Conservation (phyloP, 2,888 invertebrate genomes). For the Shargacucullia verbasci region DNA sequence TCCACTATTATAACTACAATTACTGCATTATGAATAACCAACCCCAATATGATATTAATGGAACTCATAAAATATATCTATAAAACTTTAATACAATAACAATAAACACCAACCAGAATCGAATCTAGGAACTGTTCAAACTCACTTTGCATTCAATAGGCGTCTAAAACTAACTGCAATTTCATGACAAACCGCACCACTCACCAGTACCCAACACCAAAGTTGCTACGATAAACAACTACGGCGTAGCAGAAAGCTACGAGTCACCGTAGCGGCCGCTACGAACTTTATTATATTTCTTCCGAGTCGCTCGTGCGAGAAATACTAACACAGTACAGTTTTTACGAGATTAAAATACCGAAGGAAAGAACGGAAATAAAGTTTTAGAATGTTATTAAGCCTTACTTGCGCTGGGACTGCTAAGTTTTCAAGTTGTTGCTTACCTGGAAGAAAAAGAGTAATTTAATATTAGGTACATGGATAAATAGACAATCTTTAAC, state of each 20-base stretch:
- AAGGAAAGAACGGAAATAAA: constrained; percentile 7
- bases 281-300: constrained; percentile 46
- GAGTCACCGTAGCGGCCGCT: constrained; percentile 52
- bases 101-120: not conserved
- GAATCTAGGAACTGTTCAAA: not conserved
- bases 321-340: too few relatives aligned
- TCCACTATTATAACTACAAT: too few relatives aligned
- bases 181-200: constrained; percentile 6
- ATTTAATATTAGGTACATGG: constrained; percentile 15
- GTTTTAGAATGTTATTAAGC: constrained; percentile 8
- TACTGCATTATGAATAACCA: too few relatives aligned
- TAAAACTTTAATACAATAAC: not conserved
- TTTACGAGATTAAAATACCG: constrained; percentile 23
- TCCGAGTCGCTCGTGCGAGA: too few relatives aligned
- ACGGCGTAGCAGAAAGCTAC: constrained; percentile 61
- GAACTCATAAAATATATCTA: too few relatives aligned
- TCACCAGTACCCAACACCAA: constrained; percentile 11
- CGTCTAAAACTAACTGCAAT: constrained; percentile 4
- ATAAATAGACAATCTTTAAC: too few relatives aligned
- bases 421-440: constrained; percentile 19
- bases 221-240: constrained; percentile 42
- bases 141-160: not conserved
- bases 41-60: too few relatives aligned
- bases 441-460: constrained; percentile 39
- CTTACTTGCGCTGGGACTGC: constrained; percentile 28